Base-by-base conservation (phyloP, 2,888 invertebrate species). In the Pseudococcus longispinus region DNA sequence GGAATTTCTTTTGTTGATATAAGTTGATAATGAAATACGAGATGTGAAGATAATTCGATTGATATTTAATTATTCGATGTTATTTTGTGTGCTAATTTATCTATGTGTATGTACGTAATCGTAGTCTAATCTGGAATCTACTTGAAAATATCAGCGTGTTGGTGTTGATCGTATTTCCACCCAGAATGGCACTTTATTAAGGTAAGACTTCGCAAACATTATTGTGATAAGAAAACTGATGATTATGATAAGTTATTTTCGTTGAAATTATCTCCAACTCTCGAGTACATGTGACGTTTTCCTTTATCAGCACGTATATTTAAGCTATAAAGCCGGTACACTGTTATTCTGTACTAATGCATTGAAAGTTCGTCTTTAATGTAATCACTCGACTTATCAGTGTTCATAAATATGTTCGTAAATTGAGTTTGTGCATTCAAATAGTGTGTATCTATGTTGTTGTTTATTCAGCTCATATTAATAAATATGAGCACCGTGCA, bases 181-280 rank as follows among this genome's bases (percentile, higher is more conserved):
- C 4, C 5, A 70, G 18, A 70, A 70, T 70, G 29, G 29, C 23
- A 60, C 60, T 3, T 70, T 29, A 18, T 18, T 26, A 4, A 70
- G 70, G 70, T 70, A 70, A 70, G 70, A 29, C 20, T 70, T 70
- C 15, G 29, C 29, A 29, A 29, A 18, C 70, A 18, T 70, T 29
- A 65, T n/a, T 65, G 20, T 70, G 70, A 70, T 70, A 70, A 70
- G 70, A 70, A 70, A 29, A 32, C 29, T 70, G 70, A 70, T 70
- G 70, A 29, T 70, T 32, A 70, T 70, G 70, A 32, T 70, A 29
- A 70, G 15, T 70, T 29, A 70, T 70, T 70, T 70, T 70, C 29
- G 70, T 29, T 29, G 9, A 70, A 26, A 9, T 70, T 70, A 70
- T 70, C 70, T 70, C 8, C 6, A 70, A 32, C 9, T 29, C 13